These are phyloP conservation scores for Thyatira batis DNA, from an alignment of 2,888 invertebrate genomes.

Conservation along the genomic window DNA sequence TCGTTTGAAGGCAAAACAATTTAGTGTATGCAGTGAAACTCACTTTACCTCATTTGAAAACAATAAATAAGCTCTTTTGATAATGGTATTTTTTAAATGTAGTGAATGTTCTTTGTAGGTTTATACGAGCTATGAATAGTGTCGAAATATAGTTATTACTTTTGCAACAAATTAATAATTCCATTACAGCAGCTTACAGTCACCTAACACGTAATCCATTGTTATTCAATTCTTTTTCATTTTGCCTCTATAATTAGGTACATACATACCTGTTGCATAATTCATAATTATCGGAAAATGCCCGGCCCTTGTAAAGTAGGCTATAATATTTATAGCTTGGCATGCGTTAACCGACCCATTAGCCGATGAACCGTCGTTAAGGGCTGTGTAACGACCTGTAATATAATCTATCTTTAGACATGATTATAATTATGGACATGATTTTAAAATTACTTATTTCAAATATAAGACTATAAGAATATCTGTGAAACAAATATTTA, in stretches of 20 bases:
- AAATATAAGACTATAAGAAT: conserved; percentile 7
- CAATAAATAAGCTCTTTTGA: background rate
- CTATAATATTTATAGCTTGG: conserved; percentile 62
- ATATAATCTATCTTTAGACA: conserved; percentile 55
- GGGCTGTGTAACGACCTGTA: conserved; percentile 60
- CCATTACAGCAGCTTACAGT: background rate
- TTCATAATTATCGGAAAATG: conserved; percentile 35
- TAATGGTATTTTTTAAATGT: background rate
- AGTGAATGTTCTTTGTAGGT: background rate
- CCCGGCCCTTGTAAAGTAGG: conserved; percentile 45
- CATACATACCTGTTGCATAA: conserved; percentile 9
- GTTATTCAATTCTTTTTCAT: conserved; percentile 14
- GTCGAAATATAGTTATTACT: background rate
- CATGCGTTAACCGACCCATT: conserved; percentile 66
- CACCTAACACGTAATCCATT: conserved; percentile 7
- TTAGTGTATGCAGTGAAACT: conserved; percentile 31
- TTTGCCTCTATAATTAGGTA: conserved; percentile 15
- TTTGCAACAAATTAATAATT: background rate
- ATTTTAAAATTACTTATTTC: conserved; percentile 4
- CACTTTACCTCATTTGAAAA: conserved; percentile 14
- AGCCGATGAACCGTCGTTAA: conserved; percentile 59
- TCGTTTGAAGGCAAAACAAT: conserved; percentile 46
- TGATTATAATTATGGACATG: conserved; percentile 19
- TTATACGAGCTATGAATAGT: background rate
- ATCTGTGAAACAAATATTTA: conserved; percentile 1